These are phyloP conservation scores for Bettongia penicillata DNA, from an alignment of 2,113 vertebrate species.

Conservation along the genomic window DNA sequence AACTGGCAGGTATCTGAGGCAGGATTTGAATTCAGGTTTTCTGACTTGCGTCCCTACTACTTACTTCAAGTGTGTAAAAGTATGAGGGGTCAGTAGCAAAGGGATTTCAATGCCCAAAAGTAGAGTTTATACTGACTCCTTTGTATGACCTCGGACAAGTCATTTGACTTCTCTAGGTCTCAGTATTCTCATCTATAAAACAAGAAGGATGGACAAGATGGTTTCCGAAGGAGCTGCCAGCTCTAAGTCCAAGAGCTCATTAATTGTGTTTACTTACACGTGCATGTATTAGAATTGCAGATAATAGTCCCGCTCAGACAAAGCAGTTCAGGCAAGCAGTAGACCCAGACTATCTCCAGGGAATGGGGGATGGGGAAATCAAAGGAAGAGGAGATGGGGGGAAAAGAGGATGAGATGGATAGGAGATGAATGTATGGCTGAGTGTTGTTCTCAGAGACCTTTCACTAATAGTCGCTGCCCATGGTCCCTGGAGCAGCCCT, in stretches of 20 bases:
- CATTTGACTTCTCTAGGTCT: neutral
- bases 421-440: conserved; percentile 36
- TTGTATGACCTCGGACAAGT: neutral
- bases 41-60: neutral
- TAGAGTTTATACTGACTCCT: neutral
- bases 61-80: neutral
- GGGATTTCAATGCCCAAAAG: neutral
- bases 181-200: neutral
- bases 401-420: neutral
- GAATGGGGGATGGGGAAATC: conserved; percentile 5
- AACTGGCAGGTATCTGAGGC: neutral
- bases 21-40: neutral
- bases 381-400: conserved; percentile 8
- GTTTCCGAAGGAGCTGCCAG: neutral
- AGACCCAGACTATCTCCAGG: conserved; percentile 21
- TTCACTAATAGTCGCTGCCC: conserved; percentile 42
- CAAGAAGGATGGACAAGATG: neutral
- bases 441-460: conserved; percentile 61
- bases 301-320: conserved; percentile 12
- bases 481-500: conserved; percentile 70
- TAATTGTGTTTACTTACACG: conserved; percentile 33
- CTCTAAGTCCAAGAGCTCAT: neutral
- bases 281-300: conserved; percentile 32
- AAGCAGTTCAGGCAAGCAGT: conserved; percentile 27
- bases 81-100: neutral